A percentile compares a stretch with the other conserved stretches of the same genome.
These are phyloP conservation scores for Oryzias celebensis DNA, from an alignment of 2,113 vertebrate species.

Conservation along the genomic window DNA sequence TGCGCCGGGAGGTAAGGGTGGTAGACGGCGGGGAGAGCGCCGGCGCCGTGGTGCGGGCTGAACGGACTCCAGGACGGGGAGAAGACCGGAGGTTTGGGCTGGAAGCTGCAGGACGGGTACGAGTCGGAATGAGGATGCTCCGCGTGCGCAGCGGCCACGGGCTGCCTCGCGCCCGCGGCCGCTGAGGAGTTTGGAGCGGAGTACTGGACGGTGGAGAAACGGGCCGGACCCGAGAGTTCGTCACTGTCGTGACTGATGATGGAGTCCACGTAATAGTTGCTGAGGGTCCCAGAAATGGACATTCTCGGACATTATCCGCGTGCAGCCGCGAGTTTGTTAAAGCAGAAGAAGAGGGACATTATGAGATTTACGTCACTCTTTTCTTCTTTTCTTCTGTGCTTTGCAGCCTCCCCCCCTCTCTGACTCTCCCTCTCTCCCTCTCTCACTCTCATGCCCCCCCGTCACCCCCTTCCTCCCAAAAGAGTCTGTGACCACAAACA, in stretches of 20 bases:
- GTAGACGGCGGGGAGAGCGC: slow-evolving; percentile 88
- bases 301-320: slow-evolving; percentile 96
- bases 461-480: slow-evolving; percentile 74
- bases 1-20: slow-evolving; percentile 91
- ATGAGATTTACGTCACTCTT: slow-evolving; percentile 70
- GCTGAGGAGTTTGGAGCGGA: slow-evolving; percentile 76
- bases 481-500: slow-evolving; percentile 79
- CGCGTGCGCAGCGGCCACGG: slow-evolving; percentile 66
- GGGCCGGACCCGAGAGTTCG: slow-evolving; percentile 84
- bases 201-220: slow-evolving; percentile 89
- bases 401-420: slow-evolving; percentile 11
- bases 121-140: slow-evolving; percentile 87
- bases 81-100: slow-evolving; percentile 93
- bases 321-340: slow-evolving; percentile 80
- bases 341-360: slow-evolving; percentile 80
- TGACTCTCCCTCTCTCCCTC: slow-evolving; percentile 19
- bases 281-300: slow-evolving; percentile 98
- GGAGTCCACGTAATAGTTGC: slow-evolving; percentile 99
- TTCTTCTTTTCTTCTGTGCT: slow-evolving; percentile 36
- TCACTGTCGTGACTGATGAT: slow-evolving; percentile 98
- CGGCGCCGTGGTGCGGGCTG: slow-evolving; percentile 83
- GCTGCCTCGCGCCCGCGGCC: slow-evolving; percentile 46
- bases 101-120: slow-evolving; percentile 93
- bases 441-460: slow-evolving; percentile 10
- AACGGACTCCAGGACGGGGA: slow-evolving; percentile 93